Percentiles rank a stretch among this genome's conserved stretches.
These are phyloP conservation scores for Belgica antarctica DNA, from an alignment of 2,888 invertebrate genomes.

Conservation along the genomic window DNA sequence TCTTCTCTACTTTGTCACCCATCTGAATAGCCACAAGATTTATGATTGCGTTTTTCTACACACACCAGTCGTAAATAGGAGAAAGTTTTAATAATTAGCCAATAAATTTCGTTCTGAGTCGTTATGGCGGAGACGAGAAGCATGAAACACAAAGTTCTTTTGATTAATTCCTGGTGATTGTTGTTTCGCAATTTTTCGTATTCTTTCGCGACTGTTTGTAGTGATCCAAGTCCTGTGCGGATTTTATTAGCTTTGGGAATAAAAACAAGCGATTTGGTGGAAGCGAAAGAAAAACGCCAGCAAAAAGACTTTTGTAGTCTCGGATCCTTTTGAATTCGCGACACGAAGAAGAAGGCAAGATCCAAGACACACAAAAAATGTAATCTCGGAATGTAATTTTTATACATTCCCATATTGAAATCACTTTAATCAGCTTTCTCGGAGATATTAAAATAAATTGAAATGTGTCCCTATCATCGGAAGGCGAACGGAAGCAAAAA, in stretches of 20 bases:
- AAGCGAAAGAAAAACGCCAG: too few relatives aligned
- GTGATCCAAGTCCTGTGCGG: too few relatives aligned
- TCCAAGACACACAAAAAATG: too few relatives aligned
- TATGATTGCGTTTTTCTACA: constrained; percentile 13
- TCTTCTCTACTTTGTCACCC: constrained; percentile 2
- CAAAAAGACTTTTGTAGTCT: too few relatives aligned
- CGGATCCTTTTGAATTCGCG: too few relatives aligned
- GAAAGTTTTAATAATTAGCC: constrained; percentile 33
- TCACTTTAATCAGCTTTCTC: constrained; percentile 22
- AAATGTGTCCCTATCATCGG: neutral
- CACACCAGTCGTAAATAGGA: neutral
- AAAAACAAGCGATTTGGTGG: too few relatives aligned
- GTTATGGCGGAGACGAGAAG: too few relatives aligned
- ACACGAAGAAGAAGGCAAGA: too few relatives aligned
- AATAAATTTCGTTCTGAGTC: constrained; percentile 15
- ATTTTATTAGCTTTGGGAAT: too few relatives aligned
- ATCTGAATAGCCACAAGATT: constrained; percentile 15
- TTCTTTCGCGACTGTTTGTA: too few relatives aligned
- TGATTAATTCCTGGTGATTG: constrained; percentile 10
- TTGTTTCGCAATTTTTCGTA: too few relatives aligned
- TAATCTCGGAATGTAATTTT: neutral
- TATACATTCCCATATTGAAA: neutral
- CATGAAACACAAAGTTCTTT: constrained; percentile 12
- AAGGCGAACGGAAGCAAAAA: neutral
- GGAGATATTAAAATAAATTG: constrained; percentile 29